A percentile compares a stretch with the other conserved stretches of the same genome.
Evolutionary conservation across 2,797 vertebrate genomes (phyloP).

Genomic region (Enteromius unitaeniatus): DNA sequence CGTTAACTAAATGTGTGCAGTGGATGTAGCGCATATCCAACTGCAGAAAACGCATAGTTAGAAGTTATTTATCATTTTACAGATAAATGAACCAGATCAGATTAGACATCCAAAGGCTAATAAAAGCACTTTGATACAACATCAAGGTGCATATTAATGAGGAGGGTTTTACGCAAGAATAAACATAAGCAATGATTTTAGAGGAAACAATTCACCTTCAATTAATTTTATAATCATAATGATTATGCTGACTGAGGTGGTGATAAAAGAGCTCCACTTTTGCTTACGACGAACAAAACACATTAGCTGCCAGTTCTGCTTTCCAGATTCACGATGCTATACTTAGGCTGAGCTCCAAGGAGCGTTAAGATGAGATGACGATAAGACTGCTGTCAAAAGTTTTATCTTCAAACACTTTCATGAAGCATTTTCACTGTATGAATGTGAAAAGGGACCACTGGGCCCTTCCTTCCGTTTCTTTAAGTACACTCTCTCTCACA

Average conservation of each 20-base stretch:
- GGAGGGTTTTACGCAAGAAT: constrained; percentile 21
- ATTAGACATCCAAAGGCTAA: constrained; percentile 33
- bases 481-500: constrained; percentile 17
- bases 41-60: neutral
- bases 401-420: neutral
- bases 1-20: neutral
- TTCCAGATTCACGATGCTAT: constrained; percentile 26
- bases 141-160: constrained; percentile 27
- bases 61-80: constrained; percentile 31
- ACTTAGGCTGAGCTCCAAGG: constrained; percentile 33
- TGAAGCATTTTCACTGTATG: constrained; percentile 5
- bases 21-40: neutral
- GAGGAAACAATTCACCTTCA: constrained; percentile 36
- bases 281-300: constrained; percentile 24
- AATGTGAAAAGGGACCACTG: constrained; percentile 16
- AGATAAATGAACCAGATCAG: constrained; percentile 38
- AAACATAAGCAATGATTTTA: constrained; percentile 29
- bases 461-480: neutral
- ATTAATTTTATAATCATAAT: constrained; percentile 30
- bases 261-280: constrained; percentile 27
- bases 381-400: constrained; percentile 38
- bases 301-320: constrained; percentile 25
- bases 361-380: constrained; percentile 46
- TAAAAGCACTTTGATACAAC: constrained; percentile 23
- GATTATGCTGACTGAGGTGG: constrained; percentile 27